A percentile compares a stretch with the other conserved stretches of the same genome.
Evolutionary conservation across 1,140 invertebrate species (phyloP).

Genomic region (Drosophila parvula): DNA sequence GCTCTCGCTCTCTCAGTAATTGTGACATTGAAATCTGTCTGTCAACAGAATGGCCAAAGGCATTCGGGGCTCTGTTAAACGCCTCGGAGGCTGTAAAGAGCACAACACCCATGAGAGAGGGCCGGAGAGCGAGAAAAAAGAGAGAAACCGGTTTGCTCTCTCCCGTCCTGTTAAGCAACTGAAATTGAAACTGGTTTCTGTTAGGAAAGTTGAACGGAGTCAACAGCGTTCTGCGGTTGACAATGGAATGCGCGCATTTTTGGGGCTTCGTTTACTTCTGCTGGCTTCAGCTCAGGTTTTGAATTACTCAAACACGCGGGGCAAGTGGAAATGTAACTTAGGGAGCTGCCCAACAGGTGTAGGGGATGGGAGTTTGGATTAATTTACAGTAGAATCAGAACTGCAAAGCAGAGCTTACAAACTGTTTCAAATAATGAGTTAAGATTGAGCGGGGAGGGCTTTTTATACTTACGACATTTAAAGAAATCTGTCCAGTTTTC

Average conservation of each 20-base stretch:
- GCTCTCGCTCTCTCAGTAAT: slow-evolving; percentile 41
- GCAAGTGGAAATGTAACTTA: background rate
- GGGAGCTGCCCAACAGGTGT: slow-evolving; percentile 11
- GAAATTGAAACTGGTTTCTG: slow-evolving; percentile 36
- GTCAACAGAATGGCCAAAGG: slow-evolving; percentile 57
- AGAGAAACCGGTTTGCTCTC: slow-evolving; percentile 30
- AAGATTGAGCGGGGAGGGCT: too few relatives aligned
- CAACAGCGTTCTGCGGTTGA: slow-evolving; percentile 19
- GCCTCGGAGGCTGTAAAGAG: slow-evolving; percentile 16
- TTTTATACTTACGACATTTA: too few relatives aligned
- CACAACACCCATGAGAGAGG: background rate
- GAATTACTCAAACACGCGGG: slow-evolving; percentile 11
- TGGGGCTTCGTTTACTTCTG: slow-evolving; percentile 29
- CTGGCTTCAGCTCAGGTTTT: slow-evolving; percentile 9
- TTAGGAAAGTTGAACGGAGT: slow-evolving; percentile 23
- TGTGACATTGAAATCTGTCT: slow-evolving; percentile 74
- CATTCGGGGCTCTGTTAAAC: slow-evolving; percentile 33
- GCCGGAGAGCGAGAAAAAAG: background rate
- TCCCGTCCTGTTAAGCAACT: slow-evolving; percentile 10
- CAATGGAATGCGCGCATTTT: slow-evolving; percentile 35
- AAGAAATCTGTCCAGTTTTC: background rate
- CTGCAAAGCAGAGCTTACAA: background rate
- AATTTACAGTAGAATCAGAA: background rate
- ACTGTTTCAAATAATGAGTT: too few relatives aligned
- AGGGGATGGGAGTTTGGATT: background rate